phyloP scores from a whole-genome alignment of 2,888 invertebrate genomes.

The Sminthurides aquaticus region DNA sequence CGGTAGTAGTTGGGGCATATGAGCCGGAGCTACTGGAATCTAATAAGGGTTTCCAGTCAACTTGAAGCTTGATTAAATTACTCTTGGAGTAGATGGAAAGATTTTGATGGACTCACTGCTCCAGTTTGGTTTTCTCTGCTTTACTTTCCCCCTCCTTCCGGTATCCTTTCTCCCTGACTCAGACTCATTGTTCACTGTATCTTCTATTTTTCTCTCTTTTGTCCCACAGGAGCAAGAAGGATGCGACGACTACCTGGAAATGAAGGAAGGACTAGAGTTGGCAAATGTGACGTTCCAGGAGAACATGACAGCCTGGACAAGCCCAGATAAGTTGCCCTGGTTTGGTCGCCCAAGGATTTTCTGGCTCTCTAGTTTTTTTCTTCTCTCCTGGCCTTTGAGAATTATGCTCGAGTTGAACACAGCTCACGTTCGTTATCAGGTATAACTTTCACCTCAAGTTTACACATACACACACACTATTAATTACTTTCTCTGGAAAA shows the following conservation, averaged over 20 bases:
- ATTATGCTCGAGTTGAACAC: slow-evolving; percentile 72
- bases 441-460: slow-evolving; percentile 45
- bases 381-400: slow-evolving; percentile 75
- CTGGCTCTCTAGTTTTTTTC: slow-evolving; percentile 64
- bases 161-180: neutral
- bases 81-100: neutral
- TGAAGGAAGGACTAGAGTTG: slow-evolving; percentile 70
- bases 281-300: slow-evolving; percentile 51
- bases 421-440: slow-evolving; percentile 72
- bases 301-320: slow-evolving; percentile 46
- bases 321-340: slow-evolving; percentile 10
- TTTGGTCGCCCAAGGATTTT: slow-evolving; percentile 56
- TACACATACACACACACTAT: neutral
- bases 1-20: too few relatives aligned
- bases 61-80: neutral
- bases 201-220: too few relatives aligned
- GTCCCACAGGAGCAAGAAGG: slow-evolving; percentile 67
- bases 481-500: neutral
- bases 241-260: slow-evolving; percentile 77
- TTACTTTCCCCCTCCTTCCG: too few relatives aligned
- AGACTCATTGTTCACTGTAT: too few relatives aligned
- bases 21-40: too few relatives aligned
- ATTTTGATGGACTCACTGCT: neutral
- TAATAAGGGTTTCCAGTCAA: neutral
- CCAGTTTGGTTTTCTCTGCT: too few relatives aligned